Evolutionary conservation across 2,797 vertebrate species (phyloP).

Genomic region (Galaxias olidus): DNA sequence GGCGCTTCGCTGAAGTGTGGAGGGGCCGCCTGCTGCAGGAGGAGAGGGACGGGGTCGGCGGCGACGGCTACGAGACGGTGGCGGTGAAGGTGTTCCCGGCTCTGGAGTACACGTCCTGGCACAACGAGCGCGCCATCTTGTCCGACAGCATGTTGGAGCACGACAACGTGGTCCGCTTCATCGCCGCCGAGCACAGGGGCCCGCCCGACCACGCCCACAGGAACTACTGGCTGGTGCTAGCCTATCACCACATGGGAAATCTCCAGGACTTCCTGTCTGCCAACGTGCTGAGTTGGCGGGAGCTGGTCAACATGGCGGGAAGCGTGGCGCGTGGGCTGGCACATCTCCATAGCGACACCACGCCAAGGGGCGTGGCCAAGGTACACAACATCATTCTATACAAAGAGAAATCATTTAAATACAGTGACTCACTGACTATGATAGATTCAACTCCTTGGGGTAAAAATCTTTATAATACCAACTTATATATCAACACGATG

Average conservation of each 20-base stretch:
- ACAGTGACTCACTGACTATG: too few relatives aligned
- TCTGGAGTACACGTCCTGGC: constrained; percentile 85
- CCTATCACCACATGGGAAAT: constrained; percentile 84
- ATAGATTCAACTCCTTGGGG: too few relatives aligned
- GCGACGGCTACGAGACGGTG: constrained; percentile 75
- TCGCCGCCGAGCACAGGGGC: constrained; percentile 79
- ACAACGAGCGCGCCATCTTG: constrained; percentile 84
- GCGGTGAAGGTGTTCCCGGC: constrained; percentile 89
- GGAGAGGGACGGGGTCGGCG: constrained; percentile 44
- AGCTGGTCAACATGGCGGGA: constrained; percentile 80
- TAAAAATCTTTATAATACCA: too few relatives aligned
- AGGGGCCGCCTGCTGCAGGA: constrained; percentile 76
- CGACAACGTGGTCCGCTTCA: constrained; percentile 81
- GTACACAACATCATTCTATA: not conserved
- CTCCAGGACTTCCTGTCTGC: constrained; percentile 84
- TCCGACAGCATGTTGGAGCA: constrained; percentile 82
- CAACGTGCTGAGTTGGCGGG: constrained; percentile 81
- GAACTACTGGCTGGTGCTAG: constrained; percentile 88
- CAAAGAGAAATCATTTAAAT: constrained; percentile 40
- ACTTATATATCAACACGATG: too few relatives aligned
- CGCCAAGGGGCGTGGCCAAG: constrained; percentile 69
- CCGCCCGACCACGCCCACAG: constrained; percentile 52
- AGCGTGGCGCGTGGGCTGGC: constrained; percentile 83
- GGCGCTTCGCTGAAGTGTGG: constrained; percentile 88
- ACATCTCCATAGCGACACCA: constrained; percentile 86